These are phyloP conservation scores for Panurus biarmicus DNA, from an alignment of 2,113 vertebrate species.

Conservation along the genomic window DNA sequence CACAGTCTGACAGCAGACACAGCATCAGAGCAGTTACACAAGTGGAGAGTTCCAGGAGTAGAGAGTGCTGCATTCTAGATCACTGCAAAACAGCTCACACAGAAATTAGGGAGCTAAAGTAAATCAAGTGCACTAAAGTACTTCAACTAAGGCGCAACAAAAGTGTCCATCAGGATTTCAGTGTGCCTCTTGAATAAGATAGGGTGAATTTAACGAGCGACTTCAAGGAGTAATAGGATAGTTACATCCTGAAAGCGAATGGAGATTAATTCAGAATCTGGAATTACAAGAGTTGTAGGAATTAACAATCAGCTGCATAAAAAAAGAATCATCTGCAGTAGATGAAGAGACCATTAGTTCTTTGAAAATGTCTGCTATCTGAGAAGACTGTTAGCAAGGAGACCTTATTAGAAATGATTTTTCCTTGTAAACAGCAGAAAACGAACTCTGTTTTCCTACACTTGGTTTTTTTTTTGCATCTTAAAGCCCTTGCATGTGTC, in stretches of 20 bases:
- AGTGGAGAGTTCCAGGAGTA: neutral
- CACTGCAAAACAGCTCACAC: neutral
- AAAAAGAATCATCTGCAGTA: neutral
- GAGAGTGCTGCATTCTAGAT: neutral
- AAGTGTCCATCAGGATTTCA: neutral
- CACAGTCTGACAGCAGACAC: neutral
- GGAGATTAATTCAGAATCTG: constrained; percentile 31
- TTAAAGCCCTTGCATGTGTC: neutral
- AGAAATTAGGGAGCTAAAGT: neutral
- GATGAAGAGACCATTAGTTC: constrained; percentile 16
- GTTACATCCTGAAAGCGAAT: neutral
- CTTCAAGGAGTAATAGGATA: neutral
- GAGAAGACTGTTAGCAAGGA: neutral
- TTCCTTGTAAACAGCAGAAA: neutral
- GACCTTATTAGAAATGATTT: neutral
- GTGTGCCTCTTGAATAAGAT: neutral
- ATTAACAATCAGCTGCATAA: constrained; percentile 26
- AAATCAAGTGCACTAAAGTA: neutral
- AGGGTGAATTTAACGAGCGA: constrained; percentile 18
- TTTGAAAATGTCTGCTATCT: neutral
- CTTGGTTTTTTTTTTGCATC: neutral
- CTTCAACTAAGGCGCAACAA: neutral
- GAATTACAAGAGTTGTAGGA: constrained; percentile 24
- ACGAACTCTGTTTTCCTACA: neutral
- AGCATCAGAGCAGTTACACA: neutral